Evolutionary conservation across 2,888 invertebrate species (phyloP).

Genomic region (Parapristionchus giblindavisi): DNA sequence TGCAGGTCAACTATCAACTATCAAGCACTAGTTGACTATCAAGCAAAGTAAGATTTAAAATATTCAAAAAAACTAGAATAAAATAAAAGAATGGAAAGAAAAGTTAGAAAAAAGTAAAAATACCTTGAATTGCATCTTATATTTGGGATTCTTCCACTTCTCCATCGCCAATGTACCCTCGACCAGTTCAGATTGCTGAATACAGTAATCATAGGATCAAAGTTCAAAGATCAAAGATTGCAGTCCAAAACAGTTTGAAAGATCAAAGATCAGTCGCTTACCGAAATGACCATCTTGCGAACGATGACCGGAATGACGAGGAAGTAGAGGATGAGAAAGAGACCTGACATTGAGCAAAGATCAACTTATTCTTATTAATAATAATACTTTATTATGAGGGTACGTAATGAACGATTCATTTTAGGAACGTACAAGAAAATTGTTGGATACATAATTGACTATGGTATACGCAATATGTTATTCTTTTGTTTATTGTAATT

Average conservation of each 20-base stretch:
- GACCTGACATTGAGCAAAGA: slow-evolving; percentile 6
- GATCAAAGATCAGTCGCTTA: slow-evolving; percentile 34
- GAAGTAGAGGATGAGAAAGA: slow-evolving; percentile 42
- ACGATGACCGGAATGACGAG: slow-evolving; percentile 50
- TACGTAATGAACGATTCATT: no score
- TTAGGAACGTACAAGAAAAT: no score
- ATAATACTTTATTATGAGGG: not conserved
- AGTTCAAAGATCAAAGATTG: slow-evolving; percentile 9
- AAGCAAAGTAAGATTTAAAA: no score
- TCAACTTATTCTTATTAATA: no score
- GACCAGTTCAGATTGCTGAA: slow-evolving; percentile 59
- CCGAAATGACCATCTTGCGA: slow-evolving; percentile 43
- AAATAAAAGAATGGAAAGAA: not conserved
- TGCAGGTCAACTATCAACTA: no score
- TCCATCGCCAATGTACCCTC: slow-evolving; percentile 56
- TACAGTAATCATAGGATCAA: slow-evolving; percentile 1
- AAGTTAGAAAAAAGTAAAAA: not conserved
- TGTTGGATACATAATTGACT: not conserved
- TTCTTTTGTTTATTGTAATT: no score
- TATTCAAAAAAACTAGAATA: not conserved
- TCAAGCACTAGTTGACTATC: no score
- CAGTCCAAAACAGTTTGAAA: not conserved
- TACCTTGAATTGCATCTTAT: slow-evolving; percentile 57
- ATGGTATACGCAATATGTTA: no score
- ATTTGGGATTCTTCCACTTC: slow-evolving; percentile 65